These are phyloP conservation scores for Neomorphus geoffroyi DNA, from an alignment of 2,797 vertebrate species.

Conservation along the genomic window DNA sequence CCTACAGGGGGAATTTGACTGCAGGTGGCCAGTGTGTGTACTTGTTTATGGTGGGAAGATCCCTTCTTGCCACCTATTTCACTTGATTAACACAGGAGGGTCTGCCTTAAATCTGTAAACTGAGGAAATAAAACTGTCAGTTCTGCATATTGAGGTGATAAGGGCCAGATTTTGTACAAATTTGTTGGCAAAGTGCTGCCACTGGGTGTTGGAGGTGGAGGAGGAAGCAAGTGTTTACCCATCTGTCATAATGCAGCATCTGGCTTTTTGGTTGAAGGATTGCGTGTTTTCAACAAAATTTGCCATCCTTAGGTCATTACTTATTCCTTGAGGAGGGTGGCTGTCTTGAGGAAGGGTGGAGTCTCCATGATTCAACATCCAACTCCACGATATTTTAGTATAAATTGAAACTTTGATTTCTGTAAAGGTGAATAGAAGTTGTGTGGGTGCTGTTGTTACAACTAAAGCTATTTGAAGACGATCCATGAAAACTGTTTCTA, in stretches of 20 bases:
- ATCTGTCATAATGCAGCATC: rapidly evolving
- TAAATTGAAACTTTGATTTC: not conserved
- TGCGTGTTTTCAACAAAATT: not conserved
- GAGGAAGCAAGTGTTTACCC: not conserved
- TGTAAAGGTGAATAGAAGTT: not conserved
- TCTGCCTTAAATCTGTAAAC: not conserved
- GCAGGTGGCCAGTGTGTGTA: not conserved
- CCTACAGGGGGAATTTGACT: not conserved
- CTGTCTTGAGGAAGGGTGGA: not conserved
- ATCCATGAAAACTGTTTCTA: not conserved
- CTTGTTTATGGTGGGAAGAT: not conserved
- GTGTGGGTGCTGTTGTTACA: not conserved
- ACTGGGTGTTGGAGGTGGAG: not conserved
- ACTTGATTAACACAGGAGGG: not conserved
- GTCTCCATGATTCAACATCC: not conserved
- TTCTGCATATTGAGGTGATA: not conserved
- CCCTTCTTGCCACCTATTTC: not conserved
- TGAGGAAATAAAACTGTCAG: not conserved
- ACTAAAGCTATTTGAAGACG: not conserved
- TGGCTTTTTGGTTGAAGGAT: not conserved
- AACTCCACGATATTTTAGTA: not conserved
- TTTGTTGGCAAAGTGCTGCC: not conserved
- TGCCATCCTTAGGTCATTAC: not conserved
- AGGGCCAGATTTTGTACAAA: not conserved
- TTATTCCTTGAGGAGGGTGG: not conserved